Evolutionary conservation across 2,888 invertebrate species (phyloP).

Genomic region (Xestoiulus laeticollis): DNA sequence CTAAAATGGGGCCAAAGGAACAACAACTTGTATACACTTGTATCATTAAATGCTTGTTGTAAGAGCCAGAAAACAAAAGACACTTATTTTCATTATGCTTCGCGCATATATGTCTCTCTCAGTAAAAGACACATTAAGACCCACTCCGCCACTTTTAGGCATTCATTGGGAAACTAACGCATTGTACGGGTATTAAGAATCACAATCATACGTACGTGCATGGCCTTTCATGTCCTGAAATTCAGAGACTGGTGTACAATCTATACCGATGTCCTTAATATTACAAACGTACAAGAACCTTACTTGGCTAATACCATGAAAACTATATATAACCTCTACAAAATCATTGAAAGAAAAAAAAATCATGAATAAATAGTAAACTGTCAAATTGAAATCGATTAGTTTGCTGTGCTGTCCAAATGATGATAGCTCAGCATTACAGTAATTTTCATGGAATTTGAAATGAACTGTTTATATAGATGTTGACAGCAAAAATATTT

Average conservation of each 20-base stretch:
- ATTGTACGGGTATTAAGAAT: background rate
- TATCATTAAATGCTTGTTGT: conserved; percentile 47
- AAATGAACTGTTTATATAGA: too few species aligned
- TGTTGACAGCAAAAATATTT: too few species aligned
- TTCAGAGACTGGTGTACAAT: background rate
- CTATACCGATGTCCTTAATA: background rate
- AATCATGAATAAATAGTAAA: too few species aligned
- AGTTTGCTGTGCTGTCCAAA: too few species aligned
- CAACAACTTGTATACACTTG: conserved; percentile 21
- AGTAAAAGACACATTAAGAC: background rate
- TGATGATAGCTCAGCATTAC: too few species aligned
- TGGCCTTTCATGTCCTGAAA: background rate
- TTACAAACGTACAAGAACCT: too few species aligned
- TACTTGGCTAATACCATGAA: too few species aligned
- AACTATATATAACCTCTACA: too few species aligned
- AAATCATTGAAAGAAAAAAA: too few species aligned
- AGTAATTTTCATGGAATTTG: too few species aligned
- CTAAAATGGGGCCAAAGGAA: conserved; percentile 26
- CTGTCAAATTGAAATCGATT: too few species aligned
- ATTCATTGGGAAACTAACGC: background rate
- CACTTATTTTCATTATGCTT: conserved; percentile 44
- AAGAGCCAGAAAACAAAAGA: conserved; percentile 43
- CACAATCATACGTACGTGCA: background rate
- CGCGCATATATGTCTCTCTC: conserved; percentile 5
- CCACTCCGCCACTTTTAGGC: background rate